A percentile compares a stretch with the other conserved stretches of the same genome.
Evolutionary conservation across 2,113 vertebrate species (phyloP).

Genomic region (Burhinus oedicnemus): DNA sequence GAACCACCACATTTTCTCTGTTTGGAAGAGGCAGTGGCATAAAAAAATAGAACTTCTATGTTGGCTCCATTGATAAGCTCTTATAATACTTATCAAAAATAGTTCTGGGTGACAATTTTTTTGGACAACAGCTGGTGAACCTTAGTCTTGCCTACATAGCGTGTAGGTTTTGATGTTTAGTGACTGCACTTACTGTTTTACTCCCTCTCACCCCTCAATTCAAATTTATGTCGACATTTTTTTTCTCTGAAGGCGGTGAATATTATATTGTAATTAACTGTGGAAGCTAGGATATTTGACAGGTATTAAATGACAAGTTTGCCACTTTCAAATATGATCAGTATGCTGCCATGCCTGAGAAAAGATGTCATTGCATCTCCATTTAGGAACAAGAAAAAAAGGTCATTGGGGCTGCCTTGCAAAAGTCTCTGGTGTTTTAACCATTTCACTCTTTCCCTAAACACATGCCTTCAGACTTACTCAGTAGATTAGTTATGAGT

Average conservation of each 20-base stretch:
- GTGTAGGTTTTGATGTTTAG: background rate
- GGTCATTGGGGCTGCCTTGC: background rate
- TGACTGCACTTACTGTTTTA: background rate
- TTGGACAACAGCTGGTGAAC: background rate
- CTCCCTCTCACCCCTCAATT: background rate
- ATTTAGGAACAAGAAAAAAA: background rate
- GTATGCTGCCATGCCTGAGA: background rate
- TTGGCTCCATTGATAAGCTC: background rate
- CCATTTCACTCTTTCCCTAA: background rate
- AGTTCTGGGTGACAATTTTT: background rate
- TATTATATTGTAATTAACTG: slow-evolving; percentile 21
- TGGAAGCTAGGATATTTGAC: background rate
- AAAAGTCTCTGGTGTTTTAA: background rate
- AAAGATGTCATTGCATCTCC: background rate
- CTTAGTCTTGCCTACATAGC: background rate
- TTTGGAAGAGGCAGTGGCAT: background rate
- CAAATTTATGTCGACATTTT: background rate
- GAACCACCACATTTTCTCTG: slow-evolving; percentile 24
- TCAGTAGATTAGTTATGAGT: background rate
- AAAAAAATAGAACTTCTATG: background rate
- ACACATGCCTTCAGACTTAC: background rate
- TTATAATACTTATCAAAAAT: background rate
- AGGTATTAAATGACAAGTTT: background rate
- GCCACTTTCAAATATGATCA: background rate
- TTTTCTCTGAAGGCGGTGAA: background rate